These are phyloP conservation scores for Drosophila azteca DNA, from an alignment of 1,140 invertebrate genomes.

Conservation along the genomic window DNA sequence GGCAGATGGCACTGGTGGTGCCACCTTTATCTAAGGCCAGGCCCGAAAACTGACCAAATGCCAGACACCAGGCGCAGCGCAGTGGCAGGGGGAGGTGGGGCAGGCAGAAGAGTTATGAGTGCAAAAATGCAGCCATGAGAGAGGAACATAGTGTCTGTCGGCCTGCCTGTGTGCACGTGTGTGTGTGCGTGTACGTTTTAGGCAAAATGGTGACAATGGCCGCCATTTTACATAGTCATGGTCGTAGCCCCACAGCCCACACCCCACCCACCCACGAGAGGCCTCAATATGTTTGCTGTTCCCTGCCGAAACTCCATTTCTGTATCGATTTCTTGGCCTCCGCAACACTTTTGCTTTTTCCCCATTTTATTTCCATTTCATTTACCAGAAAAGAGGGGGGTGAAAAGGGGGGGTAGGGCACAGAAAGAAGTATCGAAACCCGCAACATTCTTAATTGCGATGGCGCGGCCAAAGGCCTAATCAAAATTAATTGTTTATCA, in stretches of 20 bases:
- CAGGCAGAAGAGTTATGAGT: conserved; percentile 69
- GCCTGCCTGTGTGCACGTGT: not conserved
- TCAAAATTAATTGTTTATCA: conserved; percentile 83
- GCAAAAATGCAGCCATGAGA: conserved; percentile 52
- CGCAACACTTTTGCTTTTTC: conserved; percentile 71
- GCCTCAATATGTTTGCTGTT: conserved; percentile 40
- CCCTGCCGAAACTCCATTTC: conserved; percentile 17
- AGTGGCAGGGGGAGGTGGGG: too few species aligned
- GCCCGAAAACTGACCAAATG: conserved; percentile 67
- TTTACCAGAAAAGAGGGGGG: not conserved
- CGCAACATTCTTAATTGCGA: conserved; percentile 62
- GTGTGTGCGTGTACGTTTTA: conserved; percentile 40
- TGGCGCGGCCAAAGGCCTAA: conserved; percentile 61
- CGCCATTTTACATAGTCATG: conserved; percentile 62
- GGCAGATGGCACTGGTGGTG: not conserved
- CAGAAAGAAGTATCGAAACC: conserved; percentile 12
- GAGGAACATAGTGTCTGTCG: not conserved
- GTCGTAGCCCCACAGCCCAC: conserved; percentile 9
- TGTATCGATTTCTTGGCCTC: conserved; percentile 59
- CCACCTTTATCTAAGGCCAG: conserved; percentile 62
- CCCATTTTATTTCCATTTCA: conserved; percentile 19
- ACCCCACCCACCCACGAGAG: conserved; percentile 10
- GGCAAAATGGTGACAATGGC: conserved; percentile 74
- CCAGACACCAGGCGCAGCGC: conserved; percentile 39
- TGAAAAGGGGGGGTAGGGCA: too few species aligned